Base-by-base conservation (phyloP, 2,888 invertebrate species). In the Epinotia demarniana region DNA sequence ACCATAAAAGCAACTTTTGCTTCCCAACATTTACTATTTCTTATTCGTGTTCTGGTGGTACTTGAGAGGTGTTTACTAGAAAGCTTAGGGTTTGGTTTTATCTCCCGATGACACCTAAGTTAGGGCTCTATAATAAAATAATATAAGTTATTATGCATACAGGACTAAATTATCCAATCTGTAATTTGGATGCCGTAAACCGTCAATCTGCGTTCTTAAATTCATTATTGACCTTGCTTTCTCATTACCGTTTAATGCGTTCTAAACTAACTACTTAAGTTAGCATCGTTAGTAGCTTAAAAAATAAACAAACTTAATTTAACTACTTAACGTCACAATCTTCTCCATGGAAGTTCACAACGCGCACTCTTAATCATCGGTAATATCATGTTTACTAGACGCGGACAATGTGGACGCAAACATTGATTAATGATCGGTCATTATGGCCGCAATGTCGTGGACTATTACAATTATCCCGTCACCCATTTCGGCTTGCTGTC, bases 361-460 rank as follows among this genome's bases (percentile, higher is more conserved):
- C 23, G 49, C 4, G 13, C 23, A 6, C 68, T 43, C 46, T 60
- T 33, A 19, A 69, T 74, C 46, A 63, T 69, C 46, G 16, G n/a
- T 33, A 18, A 63, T 74, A 64, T 58, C 58, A 43, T 39, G 74
- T 69, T 70, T 69, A 58, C n/a, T 70, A 39, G 46, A 68, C 23
- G 63, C 60, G 53, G 46, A 53, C 70, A 74, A 70, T 39, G 16
- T 39, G 60, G 39, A 69, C 73, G 69, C 74, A 70, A 66, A 71
- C 75, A 66, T 72, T 72, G 75, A 75, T 75, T 67, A 75, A 72
- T 67, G 71, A 67, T 67, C 71, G 55, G 71, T 67, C 75, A 72
- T 72, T 71, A 62, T 53, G 18, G 72, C 39, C 39, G 39, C 60
- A 18, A 57, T 68, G 70, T 57, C 71, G 66, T 61, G 69, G 70